phyloP scores from a whole-genome alignment of 1,140 invertebrate species.

The Drosophila repleta region DNA sequence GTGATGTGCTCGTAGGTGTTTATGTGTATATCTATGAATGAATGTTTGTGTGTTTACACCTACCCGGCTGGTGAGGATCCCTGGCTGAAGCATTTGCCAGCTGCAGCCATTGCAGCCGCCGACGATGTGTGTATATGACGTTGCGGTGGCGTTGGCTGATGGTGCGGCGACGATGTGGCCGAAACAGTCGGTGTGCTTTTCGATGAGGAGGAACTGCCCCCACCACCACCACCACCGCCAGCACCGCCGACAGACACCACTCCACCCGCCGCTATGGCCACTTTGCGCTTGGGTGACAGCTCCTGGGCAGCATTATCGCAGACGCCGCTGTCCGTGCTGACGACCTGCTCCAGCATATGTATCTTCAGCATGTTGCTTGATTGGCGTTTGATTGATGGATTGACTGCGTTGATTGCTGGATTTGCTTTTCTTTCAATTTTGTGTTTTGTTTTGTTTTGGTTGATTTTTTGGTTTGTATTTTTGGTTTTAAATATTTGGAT shows the following conservation, averaged over 20 bases:
- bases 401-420: constrained; percentile 39
- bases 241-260: neutral
- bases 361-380: constrained; percentile 82
- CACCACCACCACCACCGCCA: constrained; percentile 11
- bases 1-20: neutral
- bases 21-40: neutral
- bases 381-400: constrained; percentile 44
- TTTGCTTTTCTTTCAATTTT: too few species aligned
- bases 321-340: constrained; percentile 61
- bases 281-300: constrained; percentile 65
- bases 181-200: constrained; percentile 71
- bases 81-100: constrained; percentile 68
- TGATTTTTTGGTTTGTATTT: constrained; percentile 39
- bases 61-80: constrained; percentile 81
- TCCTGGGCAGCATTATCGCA: constrained; percentile 66
- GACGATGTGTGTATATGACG: constrained; percentile 60
- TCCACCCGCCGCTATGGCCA: constrained; percentile 29
- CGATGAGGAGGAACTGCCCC: constrained; percentile 62
- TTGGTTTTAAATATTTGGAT: constrained; percentile 52
- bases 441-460: constrained; percentile 38
- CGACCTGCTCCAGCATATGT: constrained; percentile 79
- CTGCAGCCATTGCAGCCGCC: constrained; percentile 27
- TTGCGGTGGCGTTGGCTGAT: constrained; percentile 72
- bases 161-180: constrained; percentile 73
- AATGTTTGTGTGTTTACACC: constrained; percentile 27